Base-by-base conservation (phyloP, 2,888 invertebrate genomes). In the Aquatica leii region DNA sequence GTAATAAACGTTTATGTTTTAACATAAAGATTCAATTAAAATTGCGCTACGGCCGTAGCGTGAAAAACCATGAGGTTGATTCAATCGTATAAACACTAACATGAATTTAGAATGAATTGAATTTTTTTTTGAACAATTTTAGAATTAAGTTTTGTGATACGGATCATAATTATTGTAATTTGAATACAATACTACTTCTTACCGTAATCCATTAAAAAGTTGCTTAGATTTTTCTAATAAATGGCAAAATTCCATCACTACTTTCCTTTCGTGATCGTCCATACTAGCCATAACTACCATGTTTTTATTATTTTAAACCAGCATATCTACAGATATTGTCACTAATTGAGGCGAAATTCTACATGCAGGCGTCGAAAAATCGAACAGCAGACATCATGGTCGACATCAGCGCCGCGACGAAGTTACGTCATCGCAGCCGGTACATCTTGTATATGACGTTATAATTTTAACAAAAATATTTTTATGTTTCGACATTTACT, bases 191-290 rank as follows among this genome's bases (percentile, higher is more conserved):
- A 24, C 6, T 35, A 40, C 31, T 59, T 69, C 77, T 79, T 82
- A 94, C 95, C 95, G 89, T 76, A 98, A 86, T 71, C 97, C 97
- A 84, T 97, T 98, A 83, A 98, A 98, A 67, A 97, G 87, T 83
- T 97, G 97, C 83, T 97, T 97, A 34, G 97, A 96, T 84, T 97
- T 97, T 81, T 98, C 98, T 69, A 97, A 86, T 76, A 97, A 86
- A 83, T 97, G 96, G 82, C 95, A 95, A 83, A 98, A 98, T 83
- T 98, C 97, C 81, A 94, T 89, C 71, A 97, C 95, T 78, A 97
- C 89, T 87, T 94, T 94, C 78, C 94, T 86, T 83, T 94, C 94
- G 84, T 92, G 91, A 78, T 93, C 93, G 81, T 92, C 92, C 85
- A 91, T 89, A 82, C 88, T 88, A 82, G 90, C 90, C 89, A 90